phyloP scores from a whole-genome alignment of 2,888 invertebrate genomes.

The Eulithis testata region DNA sequence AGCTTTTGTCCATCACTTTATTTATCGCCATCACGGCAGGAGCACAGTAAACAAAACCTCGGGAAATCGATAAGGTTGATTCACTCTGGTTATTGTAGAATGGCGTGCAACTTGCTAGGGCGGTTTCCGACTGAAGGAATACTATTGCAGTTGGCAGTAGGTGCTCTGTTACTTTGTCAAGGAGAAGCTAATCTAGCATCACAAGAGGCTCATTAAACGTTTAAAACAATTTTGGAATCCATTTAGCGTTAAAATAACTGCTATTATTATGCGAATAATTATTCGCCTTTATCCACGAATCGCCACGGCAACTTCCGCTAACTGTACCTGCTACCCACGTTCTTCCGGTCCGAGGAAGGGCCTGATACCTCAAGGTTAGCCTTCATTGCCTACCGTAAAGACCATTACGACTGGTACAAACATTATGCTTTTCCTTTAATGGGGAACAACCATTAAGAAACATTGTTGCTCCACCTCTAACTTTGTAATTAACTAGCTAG shows the following conservation, averaged over 20 bases:
- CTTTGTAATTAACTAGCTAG: conserved; percentile 1
- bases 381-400: conserved; percentile 40
- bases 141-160: conserved; percentile 3
- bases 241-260: too few species aligned
- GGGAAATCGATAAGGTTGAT: conserved; percentile 56
- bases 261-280: too few species aligned
- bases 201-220: too few species aligned
- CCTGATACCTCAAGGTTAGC: conserved; percentile 56
- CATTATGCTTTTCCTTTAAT: conserved; percentile 20
- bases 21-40: conserved; percentile 15
- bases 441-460: conserved; percentile 6
- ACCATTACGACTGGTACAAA: conserved; percentile 45
- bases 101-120: conserved; percentile 56
- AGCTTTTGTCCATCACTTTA: neutral
- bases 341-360: conserved; percentile 50
- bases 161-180: conserved; percentile 3
- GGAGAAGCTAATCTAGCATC: neutral
- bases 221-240: too few species aligned
- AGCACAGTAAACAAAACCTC: conserved; percentile 51
- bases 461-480: neutral
- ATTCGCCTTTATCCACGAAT: neutral
- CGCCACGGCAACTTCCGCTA: conserved; percentile 5
- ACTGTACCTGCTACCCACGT: conserved; percentile 15
- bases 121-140: conserved; percentile 48
- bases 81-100: conserved; percentile 58